Conservation (phyloP, 1,140 invertebrate genomes). For the Scaptodrosophila lebanonensis region DNA sequence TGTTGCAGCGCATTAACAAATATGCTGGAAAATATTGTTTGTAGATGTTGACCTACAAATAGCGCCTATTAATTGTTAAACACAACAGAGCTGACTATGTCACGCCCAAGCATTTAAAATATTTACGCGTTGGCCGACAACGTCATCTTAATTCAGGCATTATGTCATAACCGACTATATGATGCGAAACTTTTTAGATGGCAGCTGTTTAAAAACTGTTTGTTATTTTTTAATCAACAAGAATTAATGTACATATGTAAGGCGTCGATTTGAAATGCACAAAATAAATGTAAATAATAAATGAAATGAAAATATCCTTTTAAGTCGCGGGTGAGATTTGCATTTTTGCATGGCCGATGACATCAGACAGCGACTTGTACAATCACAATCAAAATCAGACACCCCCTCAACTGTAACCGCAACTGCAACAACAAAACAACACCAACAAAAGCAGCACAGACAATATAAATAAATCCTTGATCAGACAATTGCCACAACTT, state of each 20-base stretch:
- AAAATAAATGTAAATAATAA: neutral
- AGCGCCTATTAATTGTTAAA: constrained; percentile 40
- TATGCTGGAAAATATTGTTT: constrained; percentile 32
- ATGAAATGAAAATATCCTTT: constrained; percentile 50
- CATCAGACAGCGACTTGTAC: constrained; percentile 38
- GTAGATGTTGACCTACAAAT: constrained; percentile 56
- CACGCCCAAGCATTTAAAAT: constrained; percentile 13
- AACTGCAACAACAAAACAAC: constrained; percentile 27
- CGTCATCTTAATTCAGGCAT: constrained; percentile 46
- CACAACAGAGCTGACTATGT: constrained; percentile 1
- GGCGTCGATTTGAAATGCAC: constrained; percentile 37
- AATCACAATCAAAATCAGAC: too few relatives aligned
- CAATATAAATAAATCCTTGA: constrained; percentile 68
- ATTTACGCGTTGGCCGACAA: constrained; percentile 17
- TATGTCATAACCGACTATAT: constrained; percentile 50
- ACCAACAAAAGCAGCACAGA: neutral
- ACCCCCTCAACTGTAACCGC: too few relatives aligned
- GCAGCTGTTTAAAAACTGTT: constrained; percentile 6
- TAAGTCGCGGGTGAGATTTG: constrained; percentile 53
- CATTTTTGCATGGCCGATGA: constrained; percentile 47
- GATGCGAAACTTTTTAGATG: constrained; percentile 7
- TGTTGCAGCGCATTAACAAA: neutral
- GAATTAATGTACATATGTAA: constrained; percentile 15
- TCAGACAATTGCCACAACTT: constrained; percentile 21
- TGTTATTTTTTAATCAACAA: neutral